Evolutionary conservation across 2,888 invertebrate genomes (phyloP), one percentile per base, ranked within the genome.

Genomic region (Prostheceraeus crozeri): DNA sequence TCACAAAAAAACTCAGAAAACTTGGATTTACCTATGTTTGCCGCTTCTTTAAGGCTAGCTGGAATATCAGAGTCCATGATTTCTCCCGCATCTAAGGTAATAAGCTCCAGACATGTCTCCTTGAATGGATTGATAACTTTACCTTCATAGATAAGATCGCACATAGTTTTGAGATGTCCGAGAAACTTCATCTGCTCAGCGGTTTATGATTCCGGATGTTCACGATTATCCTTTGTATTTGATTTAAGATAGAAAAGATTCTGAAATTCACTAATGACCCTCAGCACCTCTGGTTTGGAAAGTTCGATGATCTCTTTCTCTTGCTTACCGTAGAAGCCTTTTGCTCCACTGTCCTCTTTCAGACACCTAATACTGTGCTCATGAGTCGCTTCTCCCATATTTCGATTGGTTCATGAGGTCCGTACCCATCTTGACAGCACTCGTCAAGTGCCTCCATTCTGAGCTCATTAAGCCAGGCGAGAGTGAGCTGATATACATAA

Each of bases 171-270:
- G 16, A 51, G 52, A 14, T 51, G 52, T 14, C 25, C 25, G 52
- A 51, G 27, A 27, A 51, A 51, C 52, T 51, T 51, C n/a, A 23
- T 51, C 52, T 51, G 52, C 14, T 51, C 52, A 51, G 52, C 52
- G 25, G 27, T 27, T 51, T 19, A 51, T 51, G 21, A 51, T 28
- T 51, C 52, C 25, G 52, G 52, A 51, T 51, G 52, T 28, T 51
- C 52, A 21, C 16, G 30, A 51, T 27, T 28, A 11, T 21, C 52
- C 27, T 51, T 51, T 21, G 23, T 51, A 27, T 51, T 51, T 51
- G 52, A 51, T 14, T 40, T 19, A 40, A 4, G 40, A 40, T 40
- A 16, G 40, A 8, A 40, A 40, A 40, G 14, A 40, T 19, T 14
- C 40, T 40, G 14, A 40, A 40, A 40, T 19, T 40, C 40, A 40